Evolutionary conservation across 1,140 invertebrate species (phyloP).

Genomic region (Lethocerus indicus): DNA sequence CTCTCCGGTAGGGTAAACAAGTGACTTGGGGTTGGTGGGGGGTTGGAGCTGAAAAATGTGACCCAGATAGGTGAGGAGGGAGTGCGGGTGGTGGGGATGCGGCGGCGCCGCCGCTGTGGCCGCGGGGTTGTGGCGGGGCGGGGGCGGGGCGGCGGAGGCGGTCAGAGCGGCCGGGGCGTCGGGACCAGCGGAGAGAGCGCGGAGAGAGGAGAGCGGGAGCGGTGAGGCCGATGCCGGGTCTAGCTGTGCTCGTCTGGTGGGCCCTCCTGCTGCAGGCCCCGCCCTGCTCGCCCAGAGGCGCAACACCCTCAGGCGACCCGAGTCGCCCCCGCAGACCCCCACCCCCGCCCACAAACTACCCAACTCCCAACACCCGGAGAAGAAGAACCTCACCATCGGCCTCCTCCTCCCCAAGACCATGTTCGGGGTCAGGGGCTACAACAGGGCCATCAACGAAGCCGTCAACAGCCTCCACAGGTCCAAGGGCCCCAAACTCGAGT

Average conservation of each 20-base stretch:
- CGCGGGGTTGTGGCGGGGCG: no score
- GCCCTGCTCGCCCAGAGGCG: constrained; percentile 6
- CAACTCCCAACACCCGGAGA: not conserved
- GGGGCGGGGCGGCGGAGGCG: no score
- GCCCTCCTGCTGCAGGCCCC: constrained; percentile 13
- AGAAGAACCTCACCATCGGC: constrained; percentile 32
- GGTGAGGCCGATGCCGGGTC: constrained; percentile 1
- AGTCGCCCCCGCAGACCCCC: not conserved
- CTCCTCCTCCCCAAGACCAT: constrained; percentile 45
- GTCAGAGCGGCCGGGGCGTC: no score
- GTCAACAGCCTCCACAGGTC: constrained; percentile 38
- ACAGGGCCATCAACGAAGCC: constrained; percentile 42
- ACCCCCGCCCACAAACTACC: not conserved
- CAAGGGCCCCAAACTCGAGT: constrained; percentile 33
- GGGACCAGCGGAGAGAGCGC: no score
- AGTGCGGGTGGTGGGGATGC: no score
- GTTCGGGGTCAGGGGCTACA: constrained; percentile 46
- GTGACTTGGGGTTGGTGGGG: no score
- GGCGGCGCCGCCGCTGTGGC: no score
- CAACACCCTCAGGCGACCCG: not conserved
- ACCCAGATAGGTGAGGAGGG: no score
- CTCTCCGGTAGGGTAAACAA: no score
- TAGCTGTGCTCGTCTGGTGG: no score
- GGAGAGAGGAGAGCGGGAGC: constrained; percentile 1
- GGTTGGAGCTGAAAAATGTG: no score